phyloP scores from a whole-genome alignment of 2,888 invertebrate species.

The Campaea margaritaria region DNA sequence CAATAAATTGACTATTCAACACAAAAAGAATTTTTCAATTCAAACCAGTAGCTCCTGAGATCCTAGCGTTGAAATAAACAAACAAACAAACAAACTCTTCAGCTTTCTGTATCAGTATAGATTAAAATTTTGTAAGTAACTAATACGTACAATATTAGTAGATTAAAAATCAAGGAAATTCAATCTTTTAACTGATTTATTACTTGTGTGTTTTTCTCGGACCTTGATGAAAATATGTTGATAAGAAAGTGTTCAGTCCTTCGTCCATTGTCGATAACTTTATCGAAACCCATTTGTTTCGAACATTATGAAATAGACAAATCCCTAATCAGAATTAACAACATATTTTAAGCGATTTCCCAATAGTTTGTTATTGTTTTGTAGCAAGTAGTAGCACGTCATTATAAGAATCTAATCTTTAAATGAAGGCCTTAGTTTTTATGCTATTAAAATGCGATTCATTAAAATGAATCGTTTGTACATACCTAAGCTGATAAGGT shows the following conservation, averaged over 20 bases:
- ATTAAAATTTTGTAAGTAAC: neutral
- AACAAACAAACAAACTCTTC: too few relatives aligned
- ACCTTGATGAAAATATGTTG: too few relatives aligned
- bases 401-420: conserved; percentile 14
- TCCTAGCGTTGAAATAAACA: too few relatives aligned
- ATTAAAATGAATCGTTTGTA: neutral
- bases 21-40: too few relatives aligned
- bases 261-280: too few relatives aligned
- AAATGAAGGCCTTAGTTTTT: conserved; percentile 4
- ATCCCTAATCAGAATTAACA: conserved; percentile 3
- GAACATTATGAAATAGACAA: neutral
- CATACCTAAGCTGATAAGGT: neutral
- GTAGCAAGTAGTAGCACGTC: conserved; percentile 4
- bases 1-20: too few relatives aligned
- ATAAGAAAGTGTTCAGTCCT: too few relatives aligned
- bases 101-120: neutral
- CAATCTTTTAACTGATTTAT: neutral
- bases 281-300: too few relatives aligned
- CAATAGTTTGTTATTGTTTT: conserved; percentile 13
- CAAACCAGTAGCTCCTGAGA: too few relatives aligned
- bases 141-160: too few relatives aligned
- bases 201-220: neutral
- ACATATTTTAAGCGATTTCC: conserved; percentile 11
- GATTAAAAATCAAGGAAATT: neutral
- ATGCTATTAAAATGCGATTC: neutral